Evolutionary conservation across 2,888 invertebrate species (phyloP).

Genomic region (Oscheius sp.): DNA sequence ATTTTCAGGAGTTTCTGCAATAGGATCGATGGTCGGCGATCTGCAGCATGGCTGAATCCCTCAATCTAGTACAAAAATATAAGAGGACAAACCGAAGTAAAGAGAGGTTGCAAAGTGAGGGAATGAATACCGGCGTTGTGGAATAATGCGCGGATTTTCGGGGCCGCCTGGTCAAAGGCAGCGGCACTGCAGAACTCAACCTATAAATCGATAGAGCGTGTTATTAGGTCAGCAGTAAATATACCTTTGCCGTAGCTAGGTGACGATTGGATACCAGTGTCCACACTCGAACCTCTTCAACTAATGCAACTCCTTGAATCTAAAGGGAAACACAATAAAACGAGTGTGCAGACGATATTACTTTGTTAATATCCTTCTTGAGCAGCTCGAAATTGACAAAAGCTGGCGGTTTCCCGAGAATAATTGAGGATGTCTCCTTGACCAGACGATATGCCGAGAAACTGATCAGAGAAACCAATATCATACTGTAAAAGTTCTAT

Average conservation of each 20-base stretch:
- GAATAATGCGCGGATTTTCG: slow-evolving; percentile 75
- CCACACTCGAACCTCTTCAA: slow-evolving; percentile 77
- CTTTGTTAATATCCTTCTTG: slow-evolving; percentile 60
- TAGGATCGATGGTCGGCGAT: not conserved
- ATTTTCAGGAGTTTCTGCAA: slow-evolving; percentile 15
- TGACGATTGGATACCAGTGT: slow-evolving; percentile 74
- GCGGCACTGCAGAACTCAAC: slow-evolving; percentile 74
- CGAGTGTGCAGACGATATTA: slow-evolving; percentile 9
- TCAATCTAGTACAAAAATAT: not conserved
- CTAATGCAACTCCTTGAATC: slow-evolving; percentile 75
- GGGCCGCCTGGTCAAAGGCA: slow-evolving; percentile 75
- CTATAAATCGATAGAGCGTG: slow-evolving; percentile 60
- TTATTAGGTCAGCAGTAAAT: not conserved
- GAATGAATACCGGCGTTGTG: slow-evolving; percentile 77
- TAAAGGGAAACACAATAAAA: slow-evolving; percentile 42
- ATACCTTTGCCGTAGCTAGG: slow-evolving; percentile 34
- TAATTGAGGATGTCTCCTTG: slow-evolving; percentile 91
- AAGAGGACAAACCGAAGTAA: slow-evolving; percentile 47
- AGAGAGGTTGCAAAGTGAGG: slow-evolving; percentile 77
- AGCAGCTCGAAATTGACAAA: slow-evolving; percentile 83
- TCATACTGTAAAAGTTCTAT: slow-evolving; percentile 44
- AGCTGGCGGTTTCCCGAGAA: slow-evolving; percentile 97
- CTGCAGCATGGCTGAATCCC: slow-evolving; percentile 21
- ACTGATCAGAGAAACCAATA: slow-evolving; percentile 43
- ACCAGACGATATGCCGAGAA: slow-evolving; percentile 75